Evolutionary conservation across 1,140 invertebrate genomes (phyloP).

Genomic region (Pogonomyrmex californicus): DNA sequence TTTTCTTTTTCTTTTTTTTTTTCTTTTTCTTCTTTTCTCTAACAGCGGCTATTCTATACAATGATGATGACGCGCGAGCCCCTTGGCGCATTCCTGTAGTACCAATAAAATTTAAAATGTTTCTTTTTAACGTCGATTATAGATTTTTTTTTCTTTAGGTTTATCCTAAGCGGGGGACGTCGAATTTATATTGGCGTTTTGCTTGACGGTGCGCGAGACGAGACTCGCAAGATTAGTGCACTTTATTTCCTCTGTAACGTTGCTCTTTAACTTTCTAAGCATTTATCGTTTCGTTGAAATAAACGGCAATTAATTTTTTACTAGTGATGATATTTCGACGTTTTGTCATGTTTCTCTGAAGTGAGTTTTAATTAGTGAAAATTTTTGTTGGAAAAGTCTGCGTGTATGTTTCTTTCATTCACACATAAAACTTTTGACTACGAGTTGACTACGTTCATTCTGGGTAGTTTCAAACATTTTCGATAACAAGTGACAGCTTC

Average conservation of each 20-base stretch:
- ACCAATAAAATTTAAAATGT: constrained; percentile 65
- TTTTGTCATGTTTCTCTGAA: constrained; percentile 17
- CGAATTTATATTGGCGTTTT: constrained; percentile 4
- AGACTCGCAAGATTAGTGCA: constrained; percentile 16
- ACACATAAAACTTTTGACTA: neutral
- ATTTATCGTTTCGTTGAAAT: constrained; percentile 39
- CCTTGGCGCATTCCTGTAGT: constrained; percentile 43
- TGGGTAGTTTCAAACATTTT: constrained; percentile 11
- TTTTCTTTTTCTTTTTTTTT: no score
- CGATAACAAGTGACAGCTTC: constrained; percentile 3
- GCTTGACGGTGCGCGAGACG: constrained; percentile 2
- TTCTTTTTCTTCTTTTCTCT: no score
- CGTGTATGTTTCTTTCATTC: neutral
- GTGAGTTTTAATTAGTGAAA: constrained; percentile 39
- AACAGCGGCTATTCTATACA: neutral
- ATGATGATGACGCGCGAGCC: constrained; percentile 25
- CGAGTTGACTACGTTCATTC: neutral
- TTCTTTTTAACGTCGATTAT: constrained; percentile 64
- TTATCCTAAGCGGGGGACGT: constrained; percentile 63
- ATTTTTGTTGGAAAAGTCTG: constrained; percentile 7
- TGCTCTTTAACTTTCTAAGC: constrained; percentile 38
- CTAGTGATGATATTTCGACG: neutral
- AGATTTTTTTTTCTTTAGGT: constrained; percentile 59
- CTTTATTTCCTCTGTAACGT: neutral
- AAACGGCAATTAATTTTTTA: constrained; percentile 26